These are phyloP conservation scores for Rhinoraja longicauda DNA, from an alignment of 2,797 vertebrate genomes.

Conservation along the genomic window DNA sequence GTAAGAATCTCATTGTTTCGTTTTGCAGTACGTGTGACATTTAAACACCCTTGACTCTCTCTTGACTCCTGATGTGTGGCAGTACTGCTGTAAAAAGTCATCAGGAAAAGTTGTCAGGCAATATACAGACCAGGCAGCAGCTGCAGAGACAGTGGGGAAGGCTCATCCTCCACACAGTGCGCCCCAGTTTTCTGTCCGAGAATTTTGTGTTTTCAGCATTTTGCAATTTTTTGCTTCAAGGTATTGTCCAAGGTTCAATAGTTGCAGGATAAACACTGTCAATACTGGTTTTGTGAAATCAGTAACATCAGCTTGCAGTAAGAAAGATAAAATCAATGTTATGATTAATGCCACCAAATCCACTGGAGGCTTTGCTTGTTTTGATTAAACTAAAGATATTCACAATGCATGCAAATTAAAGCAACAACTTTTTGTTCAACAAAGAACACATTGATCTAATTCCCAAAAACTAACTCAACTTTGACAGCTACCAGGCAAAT, in stretches of 20 bases:
- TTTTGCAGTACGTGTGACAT: too few relatives aligned
- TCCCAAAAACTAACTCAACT: background rate
- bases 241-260: background rate
- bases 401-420: background rate
- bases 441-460: background rate
- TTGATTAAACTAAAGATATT: constrained; percentile 14
- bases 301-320: too few relatives aligned
- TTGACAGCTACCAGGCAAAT: background rate
- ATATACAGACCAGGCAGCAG: background rate
- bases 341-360: background rate
- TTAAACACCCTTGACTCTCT: too few relatives aligned
- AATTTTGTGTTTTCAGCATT: background rate
- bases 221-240: background rate
- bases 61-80: too few relatives aligned
- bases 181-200: background rate
- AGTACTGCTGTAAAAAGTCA: background rate
- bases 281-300: background rate
- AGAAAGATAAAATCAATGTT: background rate
- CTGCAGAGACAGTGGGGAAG: too few relatives aligned
- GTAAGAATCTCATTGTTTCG: too few relatives aligned
- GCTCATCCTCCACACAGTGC: too few relatives aligned
- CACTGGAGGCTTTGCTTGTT: background rate
- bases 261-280: background rate
- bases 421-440: background rate
- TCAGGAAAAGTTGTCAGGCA: background rate